These are phyloP conservation scores for Nipponia nippon DNA, from an alignment of 2,113 vertebrate genomes.

Conservation along the genomic window DNA sequence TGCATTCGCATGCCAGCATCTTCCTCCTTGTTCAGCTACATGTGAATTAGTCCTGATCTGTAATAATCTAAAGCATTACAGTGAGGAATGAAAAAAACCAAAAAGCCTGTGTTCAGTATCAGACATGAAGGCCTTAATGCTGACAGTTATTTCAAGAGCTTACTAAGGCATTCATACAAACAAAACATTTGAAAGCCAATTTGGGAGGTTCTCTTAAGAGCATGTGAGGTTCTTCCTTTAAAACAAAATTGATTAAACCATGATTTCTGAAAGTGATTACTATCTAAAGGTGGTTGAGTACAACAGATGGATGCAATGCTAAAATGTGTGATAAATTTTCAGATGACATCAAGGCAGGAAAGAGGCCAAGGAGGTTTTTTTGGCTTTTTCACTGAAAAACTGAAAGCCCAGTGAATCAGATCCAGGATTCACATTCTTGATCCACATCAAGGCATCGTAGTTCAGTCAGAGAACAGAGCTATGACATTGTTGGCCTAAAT, in stretches of 20 bases:
- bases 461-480: not conserved
- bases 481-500: not conserved
- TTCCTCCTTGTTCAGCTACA: not conserved
- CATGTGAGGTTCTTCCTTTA: not conserved
- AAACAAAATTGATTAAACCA: not conserved
- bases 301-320: not conserved
- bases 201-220: not conserved
- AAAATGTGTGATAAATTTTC: not conserved
- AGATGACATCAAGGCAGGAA: not conserved
- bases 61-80: not conserved
- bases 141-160: not conserved
- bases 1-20: fast-evolving
- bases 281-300: not conserved
- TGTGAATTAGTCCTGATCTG: not conserved
- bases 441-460: not conserved
- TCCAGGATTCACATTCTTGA: not conserved
- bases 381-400: not conserved
- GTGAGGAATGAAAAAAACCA: not conserved
- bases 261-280: not conserved
- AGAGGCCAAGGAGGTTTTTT: not conserved
- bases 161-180: not conserved
- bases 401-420: not conserved
- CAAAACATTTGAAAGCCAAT: not conserved
- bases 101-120: not conserved
- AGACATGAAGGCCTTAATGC: not conserved